Evolutionary conservation across 2,113 vertebrate species (phyloP), one percentile per base, ranked within the genome.

Genomic region (Serinus canaria): DNA sequence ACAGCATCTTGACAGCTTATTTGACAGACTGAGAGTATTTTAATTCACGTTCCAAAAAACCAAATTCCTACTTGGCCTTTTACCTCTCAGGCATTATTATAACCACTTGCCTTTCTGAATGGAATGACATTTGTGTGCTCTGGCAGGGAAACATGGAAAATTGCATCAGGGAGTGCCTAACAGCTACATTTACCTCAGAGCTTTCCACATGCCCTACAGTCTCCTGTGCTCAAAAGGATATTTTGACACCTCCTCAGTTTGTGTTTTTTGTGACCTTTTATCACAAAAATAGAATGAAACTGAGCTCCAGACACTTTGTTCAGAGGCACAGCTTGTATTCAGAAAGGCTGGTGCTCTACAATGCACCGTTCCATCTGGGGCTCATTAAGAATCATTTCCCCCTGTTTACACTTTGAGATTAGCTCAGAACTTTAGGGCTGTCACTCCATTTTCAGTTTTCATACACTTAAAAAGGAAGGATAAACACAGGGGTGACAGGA

Each of bases 371-470:
- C 60, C 88, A 89, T 35, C 87, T 91, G 44, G 80, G 83, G 59
- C 69, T 94, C 78, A 91, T 96, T 95, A 90, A 49, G 80, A 89
- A 89, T 63, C 39, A 82, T 75, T 93, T 75, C 63, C 37, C 72
- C 52, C 66, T 94, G 72, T 92, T 95, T 95, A 85, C 72, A 92
- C 50, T 55, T 83, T 1, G 37, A 80, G 87, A 78, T 89, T 79
- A 86, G 52, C 59, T 89, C 41, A 43, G 68, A 96, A 83, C 60
- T 77, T 90, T 22, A 31, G 46, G 67, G 75, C 64, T 66, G 66
- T 55, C 60, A 72, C 50, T 80, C 75, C n/a, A n/a, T 62, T 78
- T 94, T 81, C 67, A 90, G 75, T 84, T 69, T 94, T 72, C 55
- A 90, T 50, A 55, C n/a, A 33, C 53, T 83, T 91, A 24, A 28